phyloP scores from a whole-genome alignment of 2,797 vertebrate species.

The Syngnathus acus region DNA sequence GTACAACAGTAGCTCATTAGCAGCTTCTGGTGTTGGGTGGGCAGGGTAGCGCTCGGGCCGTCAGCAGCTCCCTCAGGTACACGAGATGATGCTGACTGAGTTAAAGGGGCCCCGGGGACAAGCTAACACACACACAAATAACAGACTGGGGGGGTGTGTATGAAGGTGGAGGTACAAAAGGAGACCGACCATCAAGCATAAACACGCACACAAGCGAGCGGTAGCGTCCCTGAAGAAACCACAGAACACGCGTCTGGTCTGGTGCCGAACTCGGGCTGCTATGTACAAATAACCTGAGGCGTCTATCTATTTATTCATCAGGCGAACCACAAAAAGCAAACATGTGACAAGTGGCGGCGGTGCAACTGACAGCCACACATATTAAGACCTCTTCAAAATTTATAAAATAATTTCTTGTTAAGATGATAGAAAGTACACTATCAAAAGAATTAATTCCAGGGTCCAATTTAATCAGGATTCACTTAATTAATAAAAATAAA shows the following conservation, averaged over 20 bases:
- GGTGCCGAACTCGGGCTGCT: constrained; percentile 25
- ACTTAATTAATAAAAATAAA: no score
- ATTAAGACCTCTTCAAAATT: constrained; percentile 45
- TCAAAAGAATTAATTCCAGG: no score
- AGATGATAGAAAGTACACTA: no score
- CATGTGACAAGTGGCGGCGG: constrained; percentile 40
- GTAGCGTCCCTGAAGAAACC: constrained; percentile 56
- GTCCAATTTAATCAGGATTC: no score
- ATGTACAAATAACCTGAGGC: constrained; percentile 41
- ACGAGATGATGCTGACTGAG: constrained; percentile 65
- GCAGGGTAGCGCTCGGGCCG: constrained; percentile 64
- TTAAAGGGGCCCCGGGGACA: constrained; percentile 57
- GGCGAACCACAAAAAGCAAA: constrained; percentile 56
- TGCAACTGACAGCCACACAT: constrained; percentile 53
- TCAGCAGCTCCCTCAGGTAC: constrained; percentile 68
- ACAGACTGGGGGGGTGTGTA: constrained; percentile 19
- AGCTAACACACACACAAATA: constrained; percentile 28
- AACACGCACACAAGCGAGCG: constrained; percentile 35
- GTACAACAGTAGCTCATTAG: constrained; percentile 98
- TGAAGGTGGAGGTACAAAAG: constrained; percentile 29
- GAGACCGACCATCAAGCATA: constrained; percentile 34
- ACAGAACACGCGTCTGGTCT: constrained; percentile 45
- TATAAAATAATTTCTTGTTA: constrained; percentile 25
- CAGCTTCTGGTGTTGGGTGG: constrained; percentile 76
- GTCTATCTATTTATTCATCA: constrained; percentile 42